A percentile compares a stretch with the other conserved stretches of the same genome.
phyloP scores from a whole-genome alignment of 2,888 invertebrate species.

The Protonemura montana region DNA sequence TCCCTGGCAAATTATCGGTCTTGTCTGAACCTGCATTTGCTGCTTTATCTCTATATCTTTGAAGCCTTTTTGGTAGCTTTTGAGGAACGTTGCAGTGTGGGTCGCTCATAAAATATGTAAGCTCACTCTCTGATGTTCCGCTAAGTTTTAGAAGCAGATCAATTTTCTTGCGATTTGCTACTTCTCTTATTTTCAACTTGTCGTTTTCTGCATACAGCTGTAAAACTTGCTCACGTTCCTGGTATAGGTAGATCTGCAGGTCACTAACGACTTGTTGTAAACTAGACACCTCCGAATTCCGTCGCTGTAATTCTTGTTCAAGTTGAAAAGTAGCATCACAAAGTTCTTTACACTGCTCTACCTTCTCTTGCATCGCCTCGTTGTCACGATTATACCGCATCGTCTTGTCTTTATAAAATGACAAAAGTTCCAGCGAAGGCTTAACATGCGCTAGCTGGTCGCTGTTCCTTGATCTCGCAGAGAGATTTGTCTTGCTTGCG shows the following conservation, averaged over 20 bases:
- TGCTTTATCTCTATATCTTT: conserved; percentile 21
- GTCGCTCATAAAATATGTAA: conserved; percentile 56
- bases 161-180: conserved; percentile 60
- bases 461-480: neutral
- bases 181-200: conserved; percentile 55
- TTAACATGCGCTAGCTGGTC: conserved; percentile 22
- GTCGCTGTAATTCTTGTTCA: conserved; percentile 57
- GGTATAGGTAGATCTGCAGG: conserved; percentile 59
- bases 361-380: conserved; percentile 28
- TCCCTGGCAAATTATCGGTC: neutral
- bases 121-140: conserved; percentile 57
- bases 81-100: conserved; percentile 34
- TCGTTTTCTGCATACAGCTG: conserved; percentile 60
- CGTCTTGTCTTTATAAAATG: conserved; percentile 27
- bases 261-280: conserved; percentile 60
- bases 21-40: neutral
- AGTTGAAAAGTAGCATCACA: conserved; percentile 54
- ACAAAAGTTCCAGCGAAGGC: conserved; percentile 21
- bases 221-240: conserved; percentile 59
- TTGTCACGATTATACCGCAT: conserved; percentile 13
- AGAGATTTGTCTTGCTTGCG: neutral
- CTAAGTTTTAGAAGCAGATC: conserved; percentile 57
- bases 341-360: conserved; percentile 35
- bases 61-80: conserved; percentile 35
- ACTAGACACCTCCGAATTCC: conserved; percentile 58